These are phyloP conservation scores for Eumerus sabulonum DNA, from an alignment of 2,888 invertebrate species.

Conservation along the genomic window DNA sequence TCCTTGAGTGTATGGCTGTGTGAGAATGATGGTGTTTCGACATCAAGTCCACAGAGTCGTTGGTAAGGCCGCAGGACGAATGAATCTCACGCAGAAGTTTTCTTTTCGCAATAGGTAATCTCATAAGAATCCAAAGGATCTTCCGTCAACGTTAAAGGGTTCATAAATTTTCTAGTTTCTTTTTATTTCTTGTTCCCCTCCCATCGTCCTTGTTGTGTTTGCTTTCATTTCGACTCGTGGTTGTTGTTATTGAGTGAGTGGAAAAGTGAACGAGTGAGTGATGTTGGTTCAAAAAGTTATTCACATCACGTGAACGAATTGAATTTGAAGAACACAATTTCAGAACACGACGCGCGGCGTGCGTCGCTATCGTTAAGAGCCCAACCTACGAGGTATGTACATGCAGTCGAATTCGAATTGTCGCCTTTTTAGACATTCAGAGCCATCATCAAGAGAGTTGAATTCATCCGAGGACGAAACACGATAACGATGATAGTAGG, in stretches of 20 bases:
- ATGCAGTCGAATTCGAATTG: constrained; percentile 15
- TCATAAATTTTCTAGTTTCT: constrained; percentile 65
- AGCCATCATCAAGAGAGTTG: constrained; percentile 42
- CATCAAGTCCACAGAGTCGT: neutral
- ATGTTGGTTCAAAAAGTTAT: constrained; percentile 59
- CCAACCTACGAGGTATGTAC: constrained; percentile 50
- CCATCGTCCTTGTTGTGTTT: constrained; percentile 1
- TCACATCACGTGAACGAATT: constrained; percentile 67
- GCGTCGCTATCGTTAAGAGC: constrained; percentile 56
- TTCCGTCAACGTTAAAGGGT: constrained; percentile 67
- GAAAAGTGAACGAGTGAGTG: constrained; percentile 22
- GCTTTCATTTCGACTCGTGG: constrained; percentile 5
- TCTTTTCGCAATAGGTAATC: constrained; percentile 40
- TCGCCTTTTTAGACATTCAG: constrained; percentile 54
- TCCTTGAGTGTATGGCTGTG: constrained; percentile 1
- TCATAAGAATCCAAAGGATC: constrained; percentile 62
- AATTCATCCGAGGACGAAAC: constrained; percentile 20
- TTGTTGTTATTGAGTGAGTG: neutral
- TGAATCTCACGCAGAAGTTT: constrained; percentile 61
- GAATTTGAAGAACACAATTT: constrained; percentile 68
- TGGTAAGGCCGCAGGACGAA: constrained; percentile 16
- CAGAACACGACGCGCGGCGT: constrained; percentile 63
- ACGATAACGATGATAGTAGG: too few species aligned
- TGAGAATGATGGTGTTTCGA: neutral
- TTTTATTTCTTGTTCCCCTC: constrained; percentile 13